Evolutionary conservation across 2,113 vertebrate species (phyloP).

Genomic region (Atrichornis clamosus): DNA sequence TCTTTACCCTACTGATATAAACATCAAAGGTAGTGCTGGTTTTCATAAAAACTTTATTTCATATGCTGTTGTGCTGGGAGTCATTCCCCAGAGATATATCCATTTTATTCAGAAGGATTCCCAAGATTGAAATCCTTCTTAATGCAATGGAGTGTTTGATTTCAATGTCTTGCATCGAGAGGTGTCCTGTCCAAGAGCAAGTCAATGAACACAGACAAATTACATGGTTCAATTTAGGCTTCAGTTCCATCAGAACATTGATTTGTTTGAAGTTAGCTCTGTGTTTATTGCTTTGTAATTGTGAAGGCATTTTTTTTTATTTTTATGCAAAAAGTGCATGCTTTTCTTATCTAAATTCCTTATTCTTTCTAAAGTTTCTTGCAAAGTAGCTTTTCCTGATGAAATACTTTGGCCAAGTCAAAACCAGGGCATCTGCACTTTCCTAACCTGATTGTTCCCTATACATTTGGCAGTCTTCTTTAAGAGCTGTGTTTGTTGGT

Average conservation of each 20-base stretch:
- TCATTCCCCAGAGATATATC: not conserved
- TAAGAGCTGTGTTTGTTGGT: not conserved
- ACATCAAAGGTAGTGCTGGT: not conserved
- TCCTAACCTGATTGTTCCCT: not conserved
- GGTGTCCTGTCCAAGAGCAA: not conserved
- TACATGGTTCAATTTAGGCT: not conserved
- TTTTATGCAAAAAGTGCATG: not conserved
- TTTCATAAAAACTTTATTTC: not conserved
- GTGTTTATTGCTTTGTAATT: not conserved
- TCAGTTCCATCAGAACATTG: fast-evolving
- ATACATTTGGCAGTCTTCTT: not conserved
- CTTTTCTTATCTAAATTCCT: not conserved
- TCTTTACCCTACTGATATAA: not conserved
- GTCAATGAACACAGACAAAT: not conserved
- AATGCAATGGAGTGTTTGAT: not conserved
- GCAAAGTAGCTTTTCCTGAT: not conserved
- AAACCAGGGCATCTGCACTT: not conserved
- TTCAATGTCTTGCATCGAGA: not conserved
- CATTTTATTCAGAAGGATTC: not conserved
- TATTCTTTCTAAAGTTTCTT: not conserved
- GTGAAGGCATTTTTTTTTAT: not conserved
- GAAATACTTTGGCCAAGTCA: not conserved
- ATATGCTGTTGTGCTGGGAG: fast-evolving
- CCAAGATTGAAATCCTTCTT: not conserved
- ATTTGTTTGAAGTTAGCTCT: not conserved